These are phyloP conservation scores for Drosophila seclusa DNA, from an alignment of 2,888 invertebrate genomes.

Conservation along the genomic window DNA sequence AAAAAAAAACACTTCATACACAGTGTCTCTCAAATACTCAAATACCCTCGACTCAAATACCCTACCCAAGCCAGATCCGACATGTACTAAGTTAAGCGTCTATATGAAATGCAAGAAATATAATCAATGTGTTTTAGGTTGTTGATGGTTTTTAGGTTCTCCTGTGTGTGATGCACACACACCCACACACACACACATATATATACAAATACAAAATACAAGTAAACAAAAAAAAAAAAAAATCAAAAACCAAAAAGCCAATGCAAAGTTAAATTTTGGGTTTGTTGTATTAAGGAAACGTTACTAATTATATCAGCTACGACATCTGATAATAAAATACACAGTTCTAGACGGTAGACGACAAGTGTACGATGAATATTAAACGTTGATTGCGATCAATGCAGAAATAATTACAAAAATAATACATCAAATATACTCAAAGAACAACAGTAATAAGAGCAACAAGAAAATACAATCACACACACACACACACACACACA, in stretches of 20 bases:
- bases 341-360: slow-evolving; percentile 70
- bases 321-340: slow-evolving; percentile 84
- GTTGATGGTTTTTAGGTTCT: slow-evolving; percentile 37
- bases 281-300: slow-evolving; percentile 66
- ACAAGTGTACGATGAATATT: slow-evolving; percentile 76
- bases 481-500: slow-evolving; percentile 16
- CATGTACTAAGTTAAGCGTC: slow-evolving; percentile 59
- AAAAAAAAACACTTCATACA: slow-evolving; percentile 20
- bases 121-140: slow-evolving; percentile 47
- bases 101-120: slow-evolving; percentile 42
- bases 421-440: slow-evolving; percentile 21
- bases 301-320: slow-evolving; percentile 83
- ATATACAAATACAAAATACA: neutral
- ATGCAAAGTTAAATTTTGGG: slow-evolving; percentile 48
- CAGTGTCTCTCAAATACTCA: slow-evolving; percentile 5
- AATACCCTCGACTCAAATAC: neutral
- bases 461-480: slow-evolving; percentile 29
- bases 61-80: slow-evolving; percentile 19
- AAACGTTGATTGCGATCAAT: slow-evolving; percentile 62
- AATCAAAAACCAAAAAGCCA: slow-evolving; percentile 33
- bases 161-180: slow-evolving; percentile 42
- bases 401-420: slow-evolving; percentile 31
- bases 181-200: slow-evolving; percentile 27
- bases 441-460: slow-evolving; percentile 29
- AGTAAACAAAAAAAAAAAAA: slow-evolving; percentile 5